Base-by-base conservation (phyloP, 1,140 invertebrate species). In the Aphaenogaster ashmeadi region DNA sequence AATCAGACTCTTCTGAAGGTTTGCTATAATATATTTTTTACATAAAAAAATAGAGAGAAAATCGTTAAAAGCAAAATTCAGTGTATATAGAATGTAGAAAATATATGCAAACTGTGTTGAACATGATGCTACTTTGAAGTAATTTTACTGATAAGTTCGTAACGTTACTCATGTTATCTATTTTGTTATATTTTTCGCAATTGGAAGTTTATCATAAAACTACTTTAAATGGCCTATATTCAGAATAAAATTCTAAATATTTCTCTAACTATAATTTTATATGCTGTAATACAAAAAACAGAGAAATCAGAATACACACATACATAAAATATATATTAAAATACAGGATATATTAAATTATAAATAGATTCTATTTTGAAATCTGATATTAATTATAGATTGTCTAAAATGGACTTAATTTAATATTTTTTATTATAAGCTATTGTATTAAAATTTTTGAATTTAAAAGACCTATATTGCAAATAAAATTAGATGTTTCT, bases 1-100 rank as follows among this genome's bases (percentile, higher is more conserved):
- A 95, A 95, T 92, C 90, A 91, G 44, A 88, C 88, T 85, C 88
- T 95, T 72, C 86, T 95, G 85, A 94, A 94, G 94, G 94, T 95
- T 81, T 47, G 62, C 8, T 56, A 52, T 58, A 38, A n/a, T 4
- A 58, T 44, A 21, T 21, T 56, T 72, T 36, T 77, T 44, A 15
- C 1, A 62, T 27, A 58, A 60, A 41, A 71, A 58, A 1, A 60
- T 15, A 38, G 9, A 44, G n/a, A 66, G 0, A 15, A n/a, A 69
- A 33, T 44, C 3, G 21, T 79, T 54, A 44, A 18, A 33, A 81
- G 21, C 9, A 56, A 36, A 33, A 18, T 38, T 83, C 1, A 71
- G 13, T 69, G 38, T 66, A 52, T 33, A 0, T 80, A 33, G 7
- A 69, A 33, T 47, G 15, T 69, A 41, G 13, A 52, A 80, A 9